Percentiles rank a stretch among this genome's conserved stretches.
These are phyloP conservation scores for Ibycter americanus DNA, from an alignment of 2,797 vertebrate species.

Conservation along the genomic window DNA sequence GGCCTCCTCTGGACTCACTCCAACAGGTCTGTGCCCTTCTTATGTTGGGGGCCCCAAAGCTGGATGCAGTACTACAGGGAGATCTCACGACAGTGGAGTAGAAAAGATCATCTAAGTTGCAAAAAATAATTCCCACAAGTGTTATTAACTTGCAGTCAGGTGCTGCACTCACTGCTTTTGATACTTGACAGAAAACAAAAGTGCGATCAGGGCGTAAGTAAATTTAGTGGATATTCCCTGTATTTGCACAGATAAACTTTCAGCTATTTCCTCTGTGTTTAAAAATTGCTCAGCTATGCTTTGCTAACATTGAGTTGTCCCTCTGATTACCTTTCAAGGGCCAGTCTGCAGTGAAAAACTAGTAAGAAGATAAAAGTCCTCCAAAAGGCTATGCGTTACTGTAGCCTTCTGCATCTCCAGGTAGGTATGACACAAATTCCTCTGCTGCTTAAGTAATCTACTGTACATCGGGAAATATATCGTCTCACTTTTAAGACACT, in stretches of 20 bases:
- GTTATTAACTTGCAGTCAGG: neutral
- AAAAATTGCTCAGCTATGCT: neutral
- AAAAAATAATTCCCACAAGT: neutral
- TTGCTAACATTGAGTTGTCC: neutral
- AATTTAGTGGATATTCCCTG: neutral
- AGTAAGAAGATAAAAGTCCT: neutral
- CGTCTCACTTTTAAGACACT: neutral
- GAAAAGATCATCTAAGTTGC: neutral
- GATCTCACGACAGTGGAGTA: too few species aligned
- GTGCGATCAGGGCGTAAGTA: neutral
- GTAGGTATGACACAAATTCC: neutral
- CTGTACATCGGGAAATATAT: neutral
- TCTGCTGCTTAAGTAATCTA: neutral
- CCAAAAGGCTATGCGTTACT: neutral
- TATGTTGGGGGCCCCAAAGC: too few species aligned
- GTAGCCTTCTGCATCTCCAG: neutral
- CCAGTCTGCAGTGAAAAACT: neutral
- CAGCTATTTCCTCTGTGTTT: neutral
- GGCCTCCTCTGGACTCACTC: too few species aligned
- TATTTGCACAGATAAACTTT: neutral
- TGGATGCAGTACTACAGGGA: too few species aligned
- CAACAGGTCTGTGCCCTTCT: too few species aligned
- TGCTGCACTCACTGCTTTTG: neutral
- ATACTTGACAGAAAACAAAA: neutral
- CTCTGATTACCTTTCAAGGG: neutral